phyloP scores from a whole-genome alignment of 2,797 vertebrate genomes.

The Hypotaenidia philippensis region DNA sequence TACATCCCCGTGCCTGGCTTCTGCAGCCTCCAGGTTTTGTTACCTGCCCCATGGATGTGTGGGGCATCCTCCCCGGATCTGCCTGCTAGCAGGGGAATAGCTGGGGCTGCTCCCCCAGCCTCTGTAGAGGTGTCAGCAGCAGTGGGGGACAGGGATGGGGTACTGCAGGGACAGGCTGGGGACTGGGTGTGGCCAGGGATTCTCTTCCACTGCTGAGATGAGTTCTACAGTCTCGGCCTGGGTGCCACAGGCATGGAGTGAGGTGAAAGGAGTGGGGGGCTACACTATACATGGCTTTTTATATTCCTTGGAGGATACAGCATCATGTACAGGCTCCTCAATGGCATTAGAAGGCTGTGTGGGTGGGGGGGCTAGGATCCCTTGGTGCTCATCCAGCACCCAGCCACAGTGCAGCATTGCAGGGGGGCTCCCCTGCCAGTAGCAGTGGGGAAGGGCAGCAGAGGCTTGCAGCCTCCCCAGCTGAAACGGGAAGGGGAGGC shows the following conservation, averaged over 20 bases:
- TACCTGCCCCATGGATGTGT: rapidly evolving
- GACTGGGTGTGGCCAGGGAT: conserved; percentile 12
- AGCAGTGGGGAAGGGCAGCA: rapidly evolving
- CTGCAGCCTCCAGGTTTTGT: not conserved
- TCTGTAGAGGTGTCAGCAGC: rapidly evolving
- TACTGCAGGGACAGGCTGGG: not conserved
- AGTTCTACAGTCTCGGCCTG: not conserved
- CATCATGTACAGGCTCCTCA: rapidly evolving
- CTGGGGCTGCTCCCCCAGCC: not conserved
- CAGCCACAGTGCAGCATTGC: not conserved
- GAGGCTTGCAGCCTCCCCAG: not conserved
- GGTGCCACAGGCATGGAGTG: rapidly evolving
- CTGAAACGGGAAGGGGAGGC: not conserved
- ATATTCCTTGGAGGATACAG: rapidly evolving
- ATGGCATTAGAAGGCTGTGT: rapidly evolving
- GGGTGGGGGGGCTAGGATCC: not conserved
- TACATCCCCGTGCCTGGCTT: not conserved
- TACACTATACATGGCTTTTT: not conserved
- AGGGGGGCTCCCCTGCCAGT: not conserved
- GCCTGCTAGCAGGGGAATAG: not conserved
- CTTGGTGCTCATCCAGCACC: not conserved
- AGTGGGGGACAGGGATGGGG: not conserved
- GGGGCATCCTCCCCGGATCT: rapidly evolving
- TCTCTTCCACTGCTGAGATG: not conserved
- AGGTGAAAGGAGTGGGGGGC: not conserved